Evolutionary conservation across 35 echinoderm and acorn worm species (phyloP).

Genomic region (Stichopus chloronotus): DNA sequence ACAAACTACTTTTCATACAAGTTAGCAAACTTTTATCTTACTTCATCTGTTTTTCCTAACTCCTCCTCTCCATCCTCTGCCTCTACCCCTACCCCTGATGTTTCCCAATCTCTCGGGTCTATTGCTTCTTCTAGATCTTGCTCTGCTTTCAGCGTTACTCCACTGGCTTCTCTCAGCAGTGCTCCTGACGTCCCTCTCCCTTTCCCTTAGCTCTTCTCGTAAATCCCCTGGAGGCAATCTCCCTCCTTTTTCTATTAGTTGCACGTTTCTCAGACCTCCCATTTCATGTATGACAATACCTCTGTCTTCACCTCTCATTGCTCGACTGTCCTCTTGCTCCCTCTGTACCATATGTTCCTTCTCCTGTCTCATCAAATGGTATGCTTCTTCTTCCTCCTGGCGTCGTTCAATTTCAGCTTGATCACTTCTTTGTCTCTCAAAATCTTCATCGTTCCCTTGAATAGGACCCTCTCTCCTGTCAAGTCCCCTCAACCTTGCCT

Average conservation of each 20-base stretch:
- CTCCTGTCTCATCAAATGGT: neutral
- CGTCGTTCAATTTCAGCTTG: neutral
- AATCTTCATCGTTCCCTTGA: neutral
- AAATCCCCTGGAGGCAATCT: neutral
- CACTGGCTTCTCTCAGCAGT: neutral
- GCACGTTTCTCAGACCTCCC: slow-evolving; percentile 27
- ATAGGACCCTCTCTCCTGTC: neutral
- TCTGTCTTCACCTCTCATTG: neutral
- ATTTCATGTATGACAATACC: slow-evolving; percentile 28
- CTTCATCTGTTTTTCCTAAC: neutral
- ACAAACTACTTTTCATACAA: no score
- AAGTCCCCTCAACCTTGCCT: neutral
- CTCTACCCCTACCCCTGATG: slow-evolving; percentile 23
- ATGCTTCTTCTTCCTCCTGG: slow-evolving; percentile 1
- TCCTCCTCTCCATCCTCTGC: neutral
- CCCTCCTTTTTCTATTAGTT: neutral
- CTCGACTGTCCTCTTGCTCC: neutral
- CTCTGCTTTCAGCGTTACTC: neutral
- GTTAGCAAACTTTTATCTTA: neutral
- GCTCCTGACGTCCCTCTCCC: neutral
- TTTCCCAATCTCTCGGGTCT: neutral
- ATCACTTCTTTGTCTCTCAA: neutral
- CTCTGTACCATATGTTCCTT: neutral
- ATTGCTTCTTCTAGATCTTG: neutral
- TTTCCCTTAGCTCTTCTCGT: neutral